phyloP scores from a whole-genome alignment of 2,113 vertebrate species.

The Coracopsis vasa region DNA sequence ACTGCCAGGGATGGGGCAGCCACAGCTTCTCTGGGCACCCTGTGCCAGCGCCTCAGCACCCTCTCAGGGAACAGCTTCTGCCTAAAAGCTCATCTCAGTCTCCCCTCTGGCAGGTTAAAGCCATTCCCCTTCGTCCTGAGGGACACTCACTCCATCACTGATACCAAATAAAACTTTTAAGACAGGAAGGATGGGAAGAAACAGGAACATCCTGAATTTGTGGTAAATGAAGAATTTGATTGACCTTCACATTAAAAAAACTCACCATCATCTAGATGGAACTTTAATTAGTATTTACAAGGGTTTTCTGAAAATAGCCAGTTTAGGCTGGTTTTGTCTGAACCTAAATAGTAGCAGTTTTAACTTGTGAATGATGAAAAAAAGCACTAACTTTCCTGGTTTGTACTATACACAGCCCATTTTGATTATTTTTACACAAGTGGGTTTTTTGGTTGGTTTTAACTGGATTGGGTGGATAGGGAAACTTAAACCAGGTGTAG shows the following conservation, averaged over 20 bases:
- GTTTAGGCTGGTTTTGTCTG: background rate
- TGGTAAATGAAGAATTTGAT: accelerated
- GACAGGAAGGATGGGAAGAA: background rate
- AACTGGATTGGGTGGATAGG: accelerated
- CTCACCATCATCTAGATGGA: background rate
- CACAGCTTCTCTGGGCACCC: too few relatives aligned
- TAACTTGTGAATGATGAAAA: background rate
- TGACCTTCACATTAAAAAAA: background rate
- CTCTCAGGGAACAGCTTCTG: background rate
- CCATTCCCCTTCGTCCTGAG: background rate
- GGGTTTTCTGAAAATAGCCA: background rate
- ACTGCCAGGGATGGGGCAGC: too few relatives aligned
- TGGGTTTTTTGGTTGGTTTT: background rate
- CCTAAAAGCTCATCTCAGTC: background rate
- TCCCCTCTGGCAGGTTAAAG: background rate
- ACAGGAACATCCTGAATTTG: background rate
- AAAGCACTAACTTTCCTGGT: background rate
- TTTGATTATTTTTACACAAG: background rate
- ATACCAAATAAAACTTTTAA: background rate
- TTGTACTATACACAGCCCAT: background rate
- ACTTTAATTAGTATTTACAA: background rate
- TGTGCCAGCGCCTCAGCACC: too few relatives aligned
- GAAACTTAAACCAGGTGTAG: background rate
- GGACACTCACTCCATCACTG: background rate
- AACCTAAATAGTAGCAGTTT: background rate